Evolutionary conservation across 2,888 invertebrate genomes (phyloP).

Genomic region (Ptilodon capucinus): DNA sequence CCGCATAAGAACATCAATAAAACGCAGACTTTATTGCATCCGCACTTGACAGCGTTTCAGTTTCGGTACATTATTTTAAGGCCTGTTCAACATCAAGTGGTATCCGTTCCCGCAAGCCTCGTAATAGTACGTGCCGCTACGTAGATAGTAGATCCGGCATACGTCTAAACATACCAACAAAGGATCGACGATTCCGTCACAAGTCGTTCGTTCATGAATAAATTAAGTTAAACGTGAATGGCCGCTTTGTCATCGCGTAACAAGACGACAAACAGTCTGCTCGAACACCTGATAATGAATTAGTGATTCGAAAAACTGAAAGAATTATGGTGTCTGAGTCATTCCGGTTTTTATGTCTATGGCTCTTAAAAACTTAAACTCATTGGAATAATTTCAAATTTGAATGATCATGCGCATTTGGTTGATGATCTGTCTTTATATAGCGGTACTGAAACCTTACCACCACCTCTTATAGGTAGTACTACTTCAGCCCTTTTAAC

Average conservation of each 20-base stretch:
- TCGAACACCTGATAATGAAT: conserved; percentile 4
- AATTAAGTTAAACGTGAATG: conserved; percentile 44
- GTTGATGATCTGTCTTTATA: too few species aligned
- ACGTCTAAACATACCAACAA: conserved; percentile 2
- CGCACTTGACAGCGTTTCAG: conserved; percentile 57
- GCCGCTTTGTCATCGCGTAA: conserved; percentile 48
- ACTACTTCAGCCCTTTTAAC: too few species aligned
- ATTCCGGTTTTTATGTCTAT: background rate
- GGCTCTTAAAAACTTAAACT: background rate
- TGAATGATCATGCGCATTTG: too few species aligned
- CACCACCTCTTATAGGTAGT: too few species aligned
- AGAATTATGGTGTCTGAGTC: conserved; percentile 7
- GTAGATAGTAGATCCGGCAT: background rate
- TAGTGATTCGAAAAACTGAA: conserved; percentile 5
- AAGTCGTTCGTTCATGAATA: conserved; percentile 63
- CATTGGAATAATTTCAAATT: too few species aligned
- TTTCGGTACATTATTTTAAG: conserved; percentile 54
- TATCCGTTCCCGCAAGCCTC: background rate
- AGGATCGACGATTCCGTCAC: conserved; percentile 45
- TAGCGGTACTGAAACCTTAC: too few species aligned
- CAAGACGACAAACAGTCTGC: conserved; percentile 3
- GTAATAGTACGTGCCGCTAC: background rate
- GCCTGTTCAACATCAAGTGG: background rate
- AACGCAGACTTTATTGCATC: conserved; percentile 70
- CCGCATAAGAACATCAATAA: conserved; percentile 69